A percentile compares a stretch with the other conserved stretches of the same genome.
phyloP scores from a whole-genome alignment of 1,140 invertebrate species.

The Drosophila sucinea region DNA sequence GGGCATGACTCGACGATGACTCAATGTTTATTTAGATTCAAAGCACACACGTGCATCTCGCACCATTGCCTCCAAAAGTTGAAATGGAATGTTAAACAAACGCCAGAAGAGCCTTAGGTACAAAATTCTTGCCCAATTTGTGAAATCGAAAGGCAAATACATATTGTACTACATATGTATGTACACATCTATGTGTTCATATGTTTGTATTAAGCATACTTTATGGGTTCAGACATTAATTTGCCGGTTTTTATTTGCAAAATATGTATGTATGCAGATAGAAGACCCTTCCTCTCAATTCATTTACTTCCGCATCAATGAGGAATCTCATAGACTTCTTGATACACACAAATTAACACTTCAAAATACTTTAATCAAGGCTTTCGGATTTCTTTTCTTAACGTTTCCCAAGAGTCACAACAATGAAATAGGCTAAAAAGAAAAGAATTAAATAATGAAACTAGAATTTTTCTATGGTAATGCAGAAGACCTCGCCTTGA shows the following conservation, averaged over 20 bases:
- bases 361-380: too few relatives aligned
- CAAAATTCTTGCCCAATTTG: conserved; percentile 6
- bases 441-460: too few relatives aligned
- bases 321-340: too few relatives aligned
- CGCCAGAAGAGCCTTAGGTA: conserved; percentile 1
- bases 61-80: conserved; percentile 1
- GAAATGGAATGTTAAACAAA: conserved; percentile 9
- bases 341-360: too few relatives aligned
- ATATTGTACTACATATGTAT: neutral
- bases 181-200: neutral
- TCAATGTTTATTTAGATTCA: conserved; percentile 12
- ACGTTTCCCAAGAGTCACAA: too few relatives aligned
- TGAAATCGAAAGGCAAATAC: neutral
- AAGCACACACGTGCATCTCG: conserved; percentile 12
- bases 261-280: neutral
- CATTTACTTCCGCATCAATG: neutral
- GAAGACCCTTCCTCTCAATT: neutral
- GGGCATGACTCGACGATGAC: neutral
- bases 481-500: too few relatives aligned
- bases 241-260: conserved; percentile 1
- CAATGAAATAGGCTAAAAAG: too few relatives aligned
- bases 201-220: neutral
- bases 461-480: too few relatives aligned
- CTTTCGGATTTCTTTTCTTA: too few relatives aligned
- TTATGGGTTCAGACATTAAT: neutral